Conservation (phyloP, 2,888 invertebrate genomes). For the Eristalis tenax region DNA sequence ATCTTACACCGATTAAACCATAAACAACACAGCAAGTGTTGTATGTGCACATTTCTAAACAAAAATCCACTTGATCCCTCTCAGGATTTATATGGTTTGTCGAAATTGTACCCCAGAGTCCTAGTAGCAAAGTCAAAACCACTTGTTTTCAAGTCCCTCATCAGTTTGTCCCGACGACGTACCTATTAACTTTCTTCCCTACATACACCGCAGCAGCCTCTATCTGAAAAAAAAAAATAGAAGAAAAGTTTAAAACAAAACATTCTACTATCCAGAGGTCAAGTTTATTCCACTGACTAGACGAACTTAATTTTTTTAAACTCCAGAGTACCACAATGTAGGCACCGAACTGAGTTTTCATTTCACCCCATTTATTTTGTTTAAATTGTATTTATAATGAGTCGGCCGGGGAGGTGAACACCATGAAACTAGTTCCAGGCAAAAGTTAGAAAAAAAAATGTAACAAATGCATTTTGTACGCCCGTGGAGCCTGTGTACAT, state of each 20-base stretch:
- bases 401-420: background rate
- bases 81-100: background rate
- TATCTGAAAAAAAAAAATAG: background rate
- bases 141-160: conserved; percentile 35
- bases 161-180: conserved; percentile 15
- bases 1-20: background rate
- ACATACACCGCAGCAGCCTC: background rate
- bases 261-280: conserved; percentile 59
- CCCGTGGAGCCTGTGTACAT: background rate
- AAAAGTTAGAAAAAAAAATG: background rate
- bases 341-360: conserved; percentile 37
- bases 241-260: conserved; percentile 60
- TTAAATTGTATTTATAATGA: background rate
- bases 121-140: conserved; percentile 18
- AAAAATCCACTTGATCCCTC: background rate
- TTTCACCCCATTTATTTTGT: conserved; percentile 39
- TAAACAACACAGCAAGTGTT: background rate
- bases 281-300: conserved; percentile 62
- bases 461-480: background rate
- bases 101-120: background rate
- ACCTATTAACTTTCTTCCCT: conserved; percentile 54
- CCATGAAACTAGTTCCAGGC: background rate
- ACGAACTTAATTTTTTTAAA: conserved; percentile 41
- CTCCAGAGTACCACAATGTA: background rate
- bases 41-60: background rate